Conservation (phyloP, 2,797 vertebrate genomes). For the Sciaenops ocellatus region DNA sequence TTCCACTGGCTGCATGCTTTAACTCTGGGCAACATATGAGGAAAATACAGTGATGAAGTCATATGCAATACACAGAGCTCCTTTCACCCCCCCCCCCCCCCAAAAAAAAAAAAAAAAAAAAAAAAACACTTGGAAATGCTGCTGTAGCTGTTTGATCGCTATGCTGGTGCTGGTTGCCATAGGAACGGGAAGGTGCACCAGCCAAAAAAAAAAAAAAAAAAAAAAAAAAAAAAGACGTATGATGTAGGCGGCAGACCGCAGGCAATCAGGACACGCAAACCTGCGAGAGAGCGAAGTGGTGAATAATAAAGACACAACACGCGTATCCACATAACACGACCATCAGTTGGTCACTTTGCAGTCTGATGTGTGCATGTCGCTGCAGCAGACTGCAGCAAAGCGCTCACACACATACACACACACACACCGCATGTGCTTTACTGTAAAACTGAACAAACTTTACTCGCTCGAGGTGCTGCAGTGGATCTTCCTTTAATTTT, state of each 20-base stretch:
- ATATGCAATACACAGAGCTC: slow-evolving; percentile 56
- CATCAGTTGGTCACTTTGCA: slow-evolving; percentile 42
- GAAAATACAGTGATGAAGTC: slow-evolving; percentile 64
- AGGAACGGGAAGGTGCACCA: slow-evolving; percentile 76
- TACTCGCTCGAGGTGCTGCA: slow-evolving; percentile 17
- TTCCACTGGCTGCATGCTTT: slow-evolving; percentile 1
- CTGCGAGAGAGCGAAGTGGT: slow-evolving; percentile 57
- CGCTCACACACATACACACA: not conserved
- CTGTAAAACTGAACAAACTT: slow-evolving; percentile 18
- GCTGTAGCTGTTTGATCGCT: slow-evolving; percentile 69
- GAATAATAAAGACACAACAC: slow-evolving; percentile 56
- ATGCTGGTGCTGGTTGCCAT: slow-evolving; percentile 76
- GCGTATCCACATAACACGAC: slow-evolving; percentile 38
- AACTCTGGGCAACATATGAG: slow-evolving; percentile 49
- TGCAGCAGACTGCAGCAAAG: slow-evolving; percentile 44
- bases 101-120: no score
- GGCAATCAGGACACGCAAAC: slow-evolving; percentile 74
- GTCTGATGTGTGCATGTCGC: slow-evolving; percentile 6
- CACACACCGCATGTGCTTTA: not conserved
- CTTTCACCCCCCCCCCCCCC: slow-evolving; percentile 44
- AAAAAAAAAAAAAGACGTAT: slow-evolving; percentile 48
- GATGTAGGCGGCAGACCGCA: slow-evolving; percentile 75
- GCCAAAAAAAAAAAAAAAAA: slow-evolving; percentile 40
- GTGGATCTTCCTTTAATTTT: slow-evolving; percentile 6
- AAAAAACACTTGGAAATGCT: slow-evolving; percentile 64